phyloP scores from a whole-genome alignment of 2,113 vertebrate genomes.

The Callospermophilus lateralis region DNA sequence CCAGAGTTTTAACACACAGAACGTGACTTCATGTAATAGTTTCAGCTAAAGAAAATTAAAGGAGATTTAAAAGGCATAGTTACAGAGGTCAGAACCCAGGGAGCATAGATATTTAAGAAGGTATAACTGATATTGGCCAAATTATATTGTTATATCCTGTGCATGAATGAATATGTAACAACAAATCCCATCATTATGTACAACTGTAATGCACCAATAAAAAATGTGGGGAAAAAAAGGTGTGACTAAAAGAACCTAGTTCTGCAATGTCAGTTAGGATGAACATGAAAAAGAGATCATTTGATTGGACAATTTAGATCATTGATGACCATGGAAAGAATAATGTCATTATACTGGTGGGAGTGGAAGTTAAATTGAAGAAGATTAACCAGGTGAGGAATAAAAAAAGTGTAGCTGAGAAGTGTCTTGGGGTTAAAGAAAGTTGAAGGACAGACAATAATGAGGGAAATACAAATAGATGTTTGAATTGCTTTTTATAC shows the following conservation, averaged over 20 bases:
- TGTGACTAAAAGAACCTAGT: constrained; percentile 6
- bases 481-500: constrained; percentile 40
- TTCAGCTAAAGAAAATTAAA: constrained; percentile 35
- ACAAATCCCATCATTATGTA: no score
- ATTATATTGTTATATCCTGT: no score
- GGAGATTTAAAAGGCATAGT: background rate
- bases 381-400: constrained; percentile 3
- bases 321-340: background rate
- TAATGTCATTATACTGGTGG: background rate
- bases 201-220: no score
- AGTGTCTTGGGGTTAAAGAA: background rate
- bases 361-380: constrained; percentile 25
- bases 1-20: constrained; percentile 3
- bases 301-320: background rate
- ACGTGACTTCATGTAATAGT: constrained; percentile 11
- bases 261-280: background rate
- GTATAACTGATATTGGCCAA: background rate
- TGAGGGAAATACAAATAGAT: constrained; percentile 10
- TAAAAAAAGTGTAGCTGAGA: background rate
- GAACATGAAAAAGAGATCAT: background rate
- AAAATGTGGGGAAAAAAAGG: no score
- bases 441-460: constrained; percentile 25
- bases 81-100: constrained; percentile 16
- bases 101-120: background rate
- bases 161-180: no score